Base-by-base conservation (phyloP, 1,140 invertebrate genomes). In the Heterodera carotae region DNA sequence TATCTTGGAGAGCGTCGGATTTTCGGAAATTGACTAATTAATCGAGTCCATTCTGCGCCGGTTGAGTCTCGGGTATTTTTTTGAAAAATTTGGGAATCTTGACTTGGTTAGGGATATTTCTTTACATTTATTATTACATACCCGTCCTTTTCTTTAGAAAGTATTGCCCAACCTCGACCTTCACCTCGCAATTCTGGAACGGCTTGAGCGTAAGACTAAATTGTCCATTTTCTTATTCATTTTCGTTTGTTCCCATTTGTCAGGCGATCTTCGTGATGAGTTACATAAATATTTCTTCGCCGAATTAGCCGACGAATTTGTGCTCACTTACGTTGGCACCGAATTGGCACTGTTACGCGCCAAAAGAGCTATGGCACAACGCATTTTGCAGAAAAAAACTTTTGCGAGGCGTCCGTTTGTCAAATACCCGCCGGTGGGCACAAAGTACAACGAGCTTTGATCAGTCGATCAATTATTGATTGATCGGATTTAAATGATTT, bases 141-240 rank as follows among this genome's bases (percentile, higher is more conserved):
- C 18, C 33, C 5, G 22, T 34, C 29, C 18, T 64, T 29, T 64
- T 22, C 59, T 76, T 68, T 85, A 84, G 83, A 84, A 84, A 82
- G 82, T 84, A 22, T 15, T 83, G 33, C 85, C 85, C 39, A 75
- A 72, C 53, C 33, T 84, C 8, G 83, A 84, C 59, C 70, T 67
- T 43, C 69, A 86, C 69, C 59, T 85, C 53, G 27, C 27, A 6
- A 76, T 76, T 15, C 29, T 87, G 12, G 85, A 84, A 71, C 56
- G 62, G 33, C 29, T 85, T 12, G 76, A 84, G 56, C 79, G 74
- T 18, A 79, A 83, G 25, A 15, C 12, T 82, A 84, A 74, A 60
- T 85, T 29, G n/a, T 73, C 18, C 48, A 67, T 39, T 72, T 27
- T 34, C 22, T 12, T 12, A 84, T 76, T 71, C 15, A 56, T 82